Evolutionary conservation across 2,888 invertebrate genomes (phyloP), one percentile per base, ranked within the genome.

Genomic region (Hartigia nigra): DNA sequence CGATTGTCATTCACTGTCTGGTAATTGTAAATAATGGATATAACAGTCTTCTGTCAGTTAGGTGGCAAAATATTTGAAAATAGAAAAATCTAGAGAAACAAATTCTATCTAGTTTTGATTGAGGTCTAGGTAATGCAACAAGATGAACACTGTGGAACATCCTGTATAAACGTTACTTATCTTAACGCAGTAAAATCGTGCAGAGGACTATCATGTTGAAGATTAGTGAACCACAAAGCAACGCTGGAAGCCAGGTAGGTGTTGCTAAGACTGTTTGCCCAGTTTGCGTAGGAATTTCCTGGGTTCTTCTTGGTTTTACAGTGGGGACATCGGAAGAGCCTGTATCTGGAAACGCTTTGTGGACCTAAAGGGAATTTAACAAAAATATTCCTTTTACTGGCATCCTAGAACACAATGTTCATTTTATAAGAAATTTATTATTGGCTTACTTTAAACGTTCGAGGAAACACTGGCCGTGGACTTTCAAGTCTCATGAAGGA

Each of bases 151-250:
- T 55, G 9, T 55, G 23, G 55, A 55, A 55, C 55, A 55, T 55
- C 55, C 55, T 55, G 9, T 55, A 55, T 55, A 55, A 55, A 9
- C 9, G 55, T 55, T 55, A 55, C 55, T 55, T 23, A 55, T 55
- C 23, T 85, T 76, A 88, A 84, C 87, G 88, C 79, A 88, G 82
- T 36, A 91, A 83, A 76, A 88, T 86, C 70, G 87, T 87, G 80
- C 90, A 89, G 35, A 91, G 80, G 35, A 91, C 87, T 74, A 88
- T 84, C 78, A 91, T 87, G 77, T 91, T 91, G 55, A 91, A 81
- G 23, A 91, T 78, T 14, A 91, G 81, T 0, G 91, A 91, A 35
- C 90, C 87, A 75, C 91, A 90, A 9, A 91, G 82, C 14, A 91
- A 77, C 14, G 81, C 84, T 14, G 88, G 85, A 12, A 91, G 79